These are phyloP conservation scores for Sebastes dallii DNA, from an alignment of 2,797 vertebrate genomes.

Conservation along the genomic window DNA sequence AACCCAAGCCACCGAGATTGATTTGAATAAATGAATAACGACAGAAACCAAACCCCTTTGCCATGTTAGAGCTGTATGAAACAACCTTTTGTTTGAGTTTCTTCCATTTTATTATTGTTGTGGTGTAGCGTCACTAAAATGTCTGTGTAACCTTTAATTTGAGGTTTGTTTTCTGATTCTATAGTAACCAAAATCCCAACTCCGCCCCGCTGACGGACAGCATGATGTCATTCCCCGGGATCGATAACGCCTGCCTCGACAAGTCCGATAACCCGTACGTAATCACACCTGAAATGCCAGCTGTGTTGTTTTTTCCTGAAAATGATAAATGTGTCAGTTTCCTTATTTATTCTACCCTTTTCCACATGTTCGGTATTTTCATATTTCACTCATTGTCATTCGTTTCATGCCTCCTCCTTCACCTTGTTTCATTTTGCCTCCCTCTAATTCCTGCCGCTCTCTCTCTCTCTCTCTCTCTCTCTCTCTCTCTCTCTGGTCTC, in stretches of 20 bases:
- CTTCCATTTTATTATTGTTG: neutral
- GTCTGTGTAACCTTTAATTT: neutral
- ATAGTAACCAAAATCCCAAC: slow-evolving; percentile 86
- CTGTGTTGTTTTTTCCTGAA: neutral
- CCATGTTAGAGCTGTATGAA: neutral
- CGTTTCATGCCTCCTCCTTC: slow-evolving; percentile 27
- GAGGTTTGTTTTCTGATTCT: slow-evolving; percentile 25
- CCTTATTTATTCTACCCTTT: neutral
- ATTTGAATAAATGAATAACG: neutral
- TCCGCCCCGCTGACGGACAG: slow-evolving; percentile 81
- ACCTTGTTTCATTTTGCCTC: slow-evolving; percentile 55
- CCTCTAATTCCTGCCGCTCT: slow-evolving; percentile 18
- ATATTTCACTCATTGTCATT: slow-evolving; percentile 47
- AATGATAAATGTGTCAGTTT: neutral
- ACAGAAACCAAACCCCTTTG: neutral
- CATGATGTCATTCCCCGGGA: slow-evolving; percentile 91
- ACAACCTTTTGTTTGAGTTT: neutral
- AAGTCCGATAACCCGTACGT: slow-evolving; percentile 78
- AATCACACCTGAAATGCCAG: slow-evolving; percentile 32
- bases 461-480: slow-evolving; percentile 3
- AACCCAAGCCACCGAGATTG: neutral
- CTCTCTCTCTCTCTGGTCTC: neutral
- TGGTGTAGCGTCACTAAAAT: neutral
- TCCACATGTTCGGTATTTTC: neutral
- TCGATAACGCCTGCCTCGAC: slow-evolving; percentile 87